Conservation (phyloP, 2,113 vertebrate genomes). For the Emydocephalus ijimae region DNA sequence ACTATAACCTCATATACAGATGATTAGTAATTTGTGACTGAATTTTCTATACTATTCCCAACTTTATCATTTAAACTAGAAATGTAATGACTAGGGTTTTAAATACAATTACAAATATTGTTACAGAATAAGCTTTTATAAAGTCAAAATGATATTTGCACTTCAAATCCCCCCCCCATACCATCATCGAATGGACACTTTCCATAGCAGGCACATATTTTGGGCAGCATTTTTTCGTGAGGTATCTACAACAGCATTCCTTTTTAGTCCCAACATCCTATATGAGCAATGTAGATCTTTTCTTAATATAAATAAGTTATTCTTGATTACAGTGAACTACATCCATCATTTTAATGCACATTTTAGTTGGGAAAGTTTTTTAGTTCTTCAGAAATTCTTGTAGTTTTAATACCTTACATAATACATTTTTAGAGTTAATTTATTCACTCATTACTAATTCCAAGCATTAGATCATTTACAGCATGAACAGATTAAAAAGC, state of each 20-base stretch:
- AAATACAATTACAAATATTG: background rate
- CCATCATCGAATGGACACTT: background rate
- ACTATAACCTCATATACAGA: background rate
- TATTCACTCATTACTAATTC: background rate
- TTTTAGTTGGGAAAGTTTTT: background rate
- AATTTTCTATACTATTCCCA: background rate
- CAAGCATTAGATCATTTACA: background rate
- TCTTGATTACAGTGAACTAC: background rate
- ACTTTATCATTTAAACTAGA: background rate
- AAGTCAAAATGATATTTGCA: background rate
- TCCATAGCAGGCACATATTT: background rate
- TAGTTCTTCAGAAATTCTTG: background rate
- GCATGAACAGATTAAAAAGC: background rate
- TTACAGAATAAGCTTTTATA: background rate
- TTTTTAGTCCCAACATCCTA: background rate
- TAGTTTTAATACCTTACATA: background rate
- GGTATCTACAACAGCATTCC: background rate
- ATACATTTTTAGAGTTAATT: background rate
- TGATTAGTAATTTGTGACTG: background rate
- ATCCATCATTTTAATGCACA: background rate
- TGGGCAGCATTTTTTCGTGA: background rate
- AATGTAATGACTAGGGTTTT: background rate
- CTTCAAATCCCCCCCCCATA: background rate
- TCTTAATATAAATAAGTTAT: background rate
- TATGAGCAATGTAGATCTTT: background rate